Percentiles rank a stretch among this genome's conserved stretches.
Conservation (phyloP, 2,888 invertebrate species). For the Oasisia sp. region DNA sequence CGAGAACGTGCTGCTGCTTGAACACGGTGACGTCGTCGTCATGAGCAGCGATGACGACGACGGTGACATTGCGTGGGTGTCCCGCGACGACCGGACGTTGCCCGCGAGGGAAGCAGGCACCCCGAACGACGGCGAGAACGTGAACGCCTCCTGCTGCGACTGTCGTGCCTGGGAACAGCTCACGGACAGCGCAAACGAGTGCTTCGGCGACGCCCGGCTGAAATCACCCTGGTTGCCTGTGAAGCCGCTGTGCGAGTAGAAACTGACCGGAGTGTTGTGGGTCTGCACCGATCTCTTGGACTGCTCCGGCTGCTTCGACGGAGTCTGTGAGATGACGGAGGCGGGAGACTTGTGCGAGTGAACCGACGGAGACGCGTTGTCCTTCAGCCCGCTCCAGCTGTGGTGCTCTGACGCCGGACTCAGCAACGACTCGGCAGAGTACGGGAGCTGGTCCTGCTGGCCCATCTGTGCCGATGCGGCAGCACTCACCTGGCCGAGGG, state of each 20-base stretch:
- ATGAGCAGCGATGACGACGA: background rate
- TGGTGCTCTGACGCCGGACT: slow-evolving; percentile 28
- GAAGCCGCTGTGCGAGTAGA: background rate
- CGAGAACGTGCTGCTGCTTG: slow-evolving; percentile 26
- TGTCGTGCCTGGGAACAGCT: slow-evolving; percentile 3
- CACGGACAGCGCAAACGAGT: background rate
- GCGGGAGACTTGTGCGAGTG: background rate
- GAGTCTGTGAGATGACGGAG: slow-evolving; percentile 19
- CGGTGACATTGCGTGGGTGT: background rate
- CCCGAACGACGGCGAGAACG: background rate
- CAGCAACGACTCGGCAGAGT: slow-evolving; percentile 48
- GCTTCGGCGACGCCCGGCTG: background rate
- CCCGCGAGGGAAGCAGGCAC: background rate
- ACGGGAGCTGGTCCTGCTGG: slow-evolving; percentile 34
- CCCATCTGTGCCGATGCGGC: background rate
- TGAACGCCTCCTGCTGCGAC: background rate
- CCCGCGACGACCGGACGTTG: background rate
- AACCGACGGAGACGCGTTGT: background rate
- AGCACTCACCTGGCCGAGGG: background rate
- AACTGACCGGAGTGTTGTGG: background rate
- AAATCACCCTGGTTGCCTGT: background rate
- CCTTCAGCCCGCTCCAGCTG: background rate
- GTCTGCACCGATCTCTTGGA: background rate
- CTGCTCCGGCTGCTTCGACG: background rate
- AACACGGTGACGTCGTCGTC: background rate